Evolutionary conservation across 2,888 invertebrate genomes (phyloP).

Genomic region (Lamellibrachia columna): DNA sequence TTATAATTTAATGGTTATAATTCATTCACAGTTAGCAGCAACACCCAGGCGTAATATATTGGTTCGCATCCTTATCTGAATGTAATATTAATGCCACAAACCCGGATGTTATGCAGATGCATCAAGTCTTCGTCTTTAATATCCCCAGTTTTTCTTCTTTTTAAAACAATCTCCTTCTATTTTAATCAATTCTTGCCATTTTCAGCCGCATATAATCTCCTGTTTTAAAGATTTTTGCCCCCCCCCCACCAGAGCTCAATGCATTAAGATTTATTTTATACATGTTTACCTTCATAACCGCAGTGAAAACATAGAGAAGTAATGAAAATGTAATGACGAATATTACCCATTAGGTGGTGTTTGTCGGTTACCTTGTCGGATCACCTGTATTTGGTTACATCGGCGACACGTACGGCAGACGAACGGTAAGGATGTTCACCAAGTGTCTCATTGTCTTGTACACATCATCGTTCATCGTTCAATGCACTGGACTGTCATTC

Average conservation of each 20-base stretch:
- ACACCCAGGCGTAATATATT: background rate
- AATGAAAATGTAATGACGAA: background rate
- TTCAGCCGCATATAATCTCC: too few species aligned
- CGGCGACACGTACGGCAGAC: constrained; percentile 35
- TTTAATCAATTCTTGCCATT: too few species aligned
- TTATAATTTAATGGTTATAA: background rate
- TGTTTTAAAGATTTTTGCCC: too few species aligned
- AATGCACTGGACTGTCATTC: too few species aligned
- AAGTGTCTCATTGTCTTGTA: background rate
- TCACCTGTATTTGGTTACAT: constrained; percentile 31
- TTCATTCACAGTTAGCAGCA: background rate
- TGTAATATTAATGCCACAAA: background rate
- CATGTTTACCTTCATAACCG: background rate
- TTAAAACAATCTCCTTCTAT: too few species aligned
- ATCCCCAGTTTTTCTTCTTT: too few species aligned
- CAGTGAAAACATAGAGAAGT: background rate
- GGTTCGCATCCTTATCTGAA: background rate
- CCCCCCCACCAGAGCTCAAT: too few species aligned
- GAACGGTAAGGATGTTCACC: constrained; percentile 13
- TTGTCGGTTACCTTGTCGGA: constrained; percentile 33
- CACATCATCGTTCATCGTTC: background rate
- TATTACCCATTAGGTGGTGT: constrained; percentile 27
- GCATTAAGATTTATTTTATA: too few species aligned
- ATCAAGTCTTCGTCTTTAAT: too few species aligned
- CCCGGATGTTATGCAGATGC: background rate